Evolutionary conservation across 2,113 vertebrate species (phyloP).

Genomic region (Misgurnus anguillicaudatus): DNA sequence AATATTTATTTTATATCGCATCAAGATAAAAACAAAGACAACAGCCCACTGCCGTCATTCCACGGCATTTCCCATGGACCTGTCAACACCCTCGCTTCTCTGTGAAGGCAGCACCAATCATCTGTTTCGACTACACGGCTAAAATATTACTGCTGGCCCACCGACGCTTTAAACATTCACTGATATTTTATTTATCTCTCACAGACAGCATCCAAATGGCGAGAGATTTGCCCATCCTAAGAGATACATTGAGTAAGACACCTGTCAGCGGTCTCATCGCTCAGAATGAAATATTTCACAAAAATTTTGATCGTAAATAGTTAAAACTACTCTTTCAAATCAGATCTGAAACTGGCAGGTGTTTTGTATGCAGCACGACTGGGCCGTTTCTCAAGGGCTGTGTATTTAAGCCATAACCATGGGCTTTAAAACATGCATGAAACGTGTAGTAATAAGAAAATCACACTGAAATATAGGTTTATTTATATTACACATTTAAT

Average conservation of each 20-base stretch:
- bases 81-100: conserved; percentile 35
- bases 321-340: conserved; percentile 40
- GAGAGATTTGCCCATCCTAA: conserved; percentile 31
- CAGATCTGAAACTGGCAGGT: conserved; percentile 4
- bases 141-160: conserved; percentile 40
- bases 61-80: conserved; percentile 10
- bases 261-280: conserved; percentile 44
- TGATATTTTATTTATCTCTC: conserved; percentile 55
- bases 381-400: background rate
- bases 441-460: background rate
- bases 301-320: conserved; percentile 37
- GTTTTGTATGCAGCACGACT: background rate
- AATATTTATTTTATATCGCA: background rate
- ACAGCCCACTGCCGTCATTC: background rate
- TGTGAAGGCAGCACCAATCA: conserved; percentile 13
- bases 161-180: conserved; percentile 38
- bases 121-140: conserved; percentile 6
- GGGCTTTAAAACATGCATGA: conserved; percentile 1
- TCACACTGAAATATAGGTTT: background rate
- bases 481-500: background rate
- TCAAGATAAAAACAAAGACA: conserved; percentile 6
- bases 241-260: conserved; percentile 46
- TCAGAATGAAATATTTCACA: conserved; percentile 28
- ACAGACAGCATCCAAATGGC: conserved; percentile 47
- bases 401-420: conserved; percentile 9